phyloP scores from a whole-genome alignment of 2,888 invertebrate species.

The Drosophila nigritarsus region DNA sequence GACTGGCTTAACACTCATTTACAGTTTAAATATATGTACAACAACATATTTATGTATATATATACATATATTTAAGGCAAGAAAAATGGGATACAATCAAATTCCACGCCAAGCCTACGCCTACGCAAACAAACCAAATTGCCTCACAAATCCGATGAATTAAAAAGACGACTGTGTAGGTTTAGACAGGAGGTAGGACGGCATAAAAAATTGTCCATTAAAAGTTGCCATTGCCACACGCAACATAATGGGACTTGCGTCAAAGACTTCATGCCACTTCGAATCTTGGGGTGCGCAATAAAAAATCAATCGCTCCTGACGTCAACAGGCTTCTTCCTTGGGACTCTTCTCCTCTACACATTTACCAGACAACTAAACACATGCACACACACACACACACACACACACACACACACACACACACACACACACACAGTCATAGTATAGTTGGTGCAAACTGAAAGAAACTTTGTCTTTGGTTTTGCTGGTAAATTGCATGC shows the following conservation, averaged over 20 bases:
- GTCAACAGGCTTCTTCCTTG: conserved; percentile 48
- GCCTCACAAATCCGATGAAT: conserved; percentile 58
- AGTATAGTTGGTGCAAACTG: conserved; percentile 19
- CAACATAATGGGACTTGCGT: conserved; percentile 55
- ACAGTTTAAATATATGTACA: conserved; percentile 6
- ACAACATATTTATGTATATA: neutral
- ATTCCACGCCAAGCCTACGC: conserved; percentile 16
- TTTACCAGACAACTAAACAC: conserved; percentile 26
- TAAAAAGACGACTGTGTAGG: conserved; percentile 9
- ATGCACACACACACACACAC: conserved; percentile 1
- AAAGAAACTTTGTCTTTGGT: conserved; percentile 48
- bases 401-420: conserved; percentile 5
- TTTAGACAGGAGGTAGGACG: neutral
- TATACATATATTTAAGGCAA: neutral
- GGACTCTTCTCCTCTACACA: conserved; percentile 36
- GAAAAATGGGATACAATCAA: conserved; percentile 25
- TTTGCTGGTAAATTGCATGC: conserved; percentile 59
- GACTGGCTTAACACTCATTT: conserved; percentile 3
- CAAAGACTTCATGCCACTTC: conserved; percentile 40
- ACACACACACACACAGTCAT: neutral
- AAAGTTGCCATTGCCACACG: conserved; percentile 50
- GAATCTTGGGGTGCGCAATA: conserved; percentile 18
- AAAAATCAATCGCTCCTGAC: conserved; percentile 73
- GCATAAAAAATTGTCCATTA: conserved; percentile 40
- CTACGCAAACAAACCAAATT: conserved; percentile 59